Percentiles rank a stretch among this genome's conserved stretches.
phyloP scores from a whole-genome alignment of 2,888 invertebrate genomes.

The Steinernema hermaphroditum region DNA sequence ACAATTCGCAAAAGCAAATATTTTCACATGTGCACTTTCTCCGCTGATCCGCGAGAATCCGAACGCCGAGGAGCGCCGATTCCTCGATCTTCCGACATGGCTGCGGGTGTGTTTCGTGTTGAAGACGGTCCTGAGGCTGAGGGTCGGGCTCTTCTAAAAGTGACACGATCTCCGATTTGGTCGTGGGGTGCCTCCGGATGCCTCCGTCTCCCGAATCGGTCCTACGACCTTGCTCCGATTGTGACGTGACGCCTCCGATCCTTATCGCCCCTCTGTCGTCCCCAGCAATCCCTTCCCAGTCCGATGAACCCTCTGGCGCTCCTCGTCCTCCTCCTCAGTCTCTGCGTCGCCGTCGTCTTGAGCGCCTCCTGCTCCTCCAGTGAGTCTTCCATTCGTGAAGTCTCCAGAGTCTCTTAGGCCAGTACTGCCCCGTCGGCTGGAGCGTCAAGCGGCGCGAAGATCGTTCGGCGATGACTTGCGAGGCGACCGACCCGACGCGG shows the following conservation, averaged over 20 bases:
- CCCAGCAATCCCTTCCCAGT: neutral
- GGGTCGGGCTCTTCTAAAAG: too few relatives aligned
- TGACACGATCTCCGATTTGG: too few relatives aligned
- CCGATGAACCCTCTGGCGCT: conserved; percentile 7
- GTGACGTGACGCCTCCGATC: neutral
- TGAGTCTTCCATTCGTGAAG: neutral
- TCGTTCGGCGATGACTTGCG: conserved; percentile 53
- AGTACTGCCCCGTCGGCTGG: conserved; percentile 60
- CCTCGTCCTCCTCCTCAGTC: neutral
- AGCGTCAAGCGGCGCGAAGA: conserved; percentile 50
- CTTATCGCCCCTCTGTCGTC: neutral
- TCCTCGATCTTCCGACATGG: too few relatives aligned
- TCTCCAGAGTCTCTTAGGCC: conserved; percentile 40
- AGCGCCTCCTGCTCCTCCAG: conserved; percentile 18
- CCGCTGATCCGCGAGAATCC: too few relatives aligned
- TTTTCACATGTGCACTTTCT: neutral
- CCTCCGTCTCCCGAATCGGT: too few relatives aligned
- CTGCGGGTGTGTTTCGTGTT: too few relatives aligned
- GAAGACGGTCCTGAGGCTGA: too few relatives aligned
- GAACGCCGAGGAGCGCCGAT: too few relatives aligned
- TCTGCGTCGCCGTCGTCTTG: neutral
- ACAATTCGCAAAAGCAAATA: neutral
- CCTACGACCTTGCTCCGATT: too few relatives aligned
- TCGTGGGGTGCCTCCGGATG: too few relatives aligned
- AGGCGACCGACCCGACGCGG: conserved; percentile 31